Percentiles rank a stretch among this genome's conserved stretches.
These are phyloP conservation scores for Martes martes DNA, from an alignment of 2,113 vertebrate species.

Conservation along the genomic window DNA sequence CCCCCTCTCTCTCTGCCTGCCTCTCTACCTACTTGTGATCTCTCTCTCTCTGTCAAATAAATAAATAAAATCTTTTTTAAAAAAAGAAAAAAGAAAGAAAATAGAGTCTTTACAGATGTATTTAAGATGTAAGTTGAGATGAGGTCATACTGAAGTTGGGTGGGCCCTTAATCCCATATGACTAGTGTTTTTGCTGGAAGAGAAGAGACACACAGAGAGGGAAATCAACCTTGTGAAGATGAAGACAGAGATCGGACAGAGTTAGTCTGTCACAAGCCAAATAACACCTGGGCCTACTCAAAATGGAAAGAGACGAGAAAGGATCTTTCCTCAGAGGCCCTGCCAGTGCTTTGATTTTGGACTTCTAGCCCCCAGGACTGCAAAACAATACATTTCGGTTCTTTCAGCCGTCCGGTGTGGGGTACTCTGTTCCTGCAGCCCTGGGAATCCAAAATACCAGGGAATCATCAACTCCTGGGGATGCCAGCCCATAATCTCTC, in stretches of 20 bases:
- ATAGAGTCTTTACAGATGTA: neutral
- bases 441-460: neutral
- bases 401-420: neutral
- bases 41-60: too few relatives aligned
- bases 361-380: neutral
- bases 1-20: too few relatives aligned
- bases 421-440: neutral
- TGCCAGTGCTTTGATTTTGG: neutral
- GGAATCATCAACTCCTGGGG: neutral
- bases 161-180: neutral
- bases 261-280: neutral
- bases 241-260: neutral
- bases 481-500: neutral
- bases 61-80: too few relatives aligned
- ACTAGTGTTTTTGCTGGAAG: neutral
- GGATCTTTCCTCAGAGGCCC: neutral
- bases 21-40: too few relatives aligned
- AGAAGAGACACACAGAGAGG: neutral
- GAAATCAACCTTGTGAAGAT: neutral
- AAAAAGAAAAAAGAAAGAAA: neutral
- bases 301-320: neutral
- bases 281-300: neutral
- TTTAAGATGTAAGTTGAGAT: neutral
- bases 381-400: neutral
- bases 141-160: neutral